A percentile compares a stretch with the other conserved stretches of the same genome.
phyloP scores from a whole-genome alignment of 2,113 vertebrate species.

The Scomber colias region DNA sequence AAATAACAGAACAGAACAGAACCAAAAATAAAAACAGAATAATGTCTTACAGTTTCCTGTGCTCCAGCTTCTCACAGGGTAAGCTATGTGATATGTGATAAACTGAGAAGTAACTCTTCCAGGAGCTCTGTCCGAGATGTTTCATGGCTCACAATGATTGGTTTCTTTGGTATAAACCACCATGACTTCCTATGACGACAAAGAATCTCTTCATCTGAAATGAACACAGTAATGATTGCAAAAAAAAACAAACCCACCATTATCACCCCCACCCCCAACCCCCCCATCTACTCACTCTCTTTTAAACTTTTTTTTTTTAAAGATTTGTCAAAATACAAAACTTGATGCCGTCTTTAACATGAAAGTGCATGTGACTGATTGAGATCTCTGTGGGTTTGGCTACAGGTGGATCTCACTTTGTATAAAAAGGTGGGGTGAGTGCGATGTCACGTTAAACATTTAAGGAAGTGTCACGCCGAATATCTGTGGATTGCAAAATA shows the following conservation, averaged over 20 bases:
- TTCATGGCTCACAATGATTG: slow-evolving; percentile 68
- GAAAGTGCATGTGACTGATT: slow-evolving; percentile 5
- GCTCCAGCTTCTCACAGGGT: slow-evolving; percentile 38
- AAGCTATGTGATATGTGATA: slow-evolving; percentile 36
- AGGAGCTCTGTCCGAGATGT: slow-evolving; percentile 42
- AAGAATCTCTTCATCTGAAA: slow-evolving; percentile 26
- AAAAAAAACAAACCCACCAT: neutral
- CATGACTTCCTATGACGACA: slow-evolving; percentile 51
- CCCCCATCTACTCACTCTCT: neutral
- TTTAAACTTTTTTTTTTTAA: neutral
- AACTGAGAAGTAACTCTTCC: slow-evolving; percentile 32
- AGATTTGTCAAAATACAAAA: slow-evolving; percentile 9
- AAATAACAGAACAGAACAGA: neutral
- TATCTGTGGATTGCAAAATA: slow-evolving; percentile 39
- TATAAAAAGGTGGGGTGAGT: neutral
- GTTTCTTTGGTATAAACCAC: slow-evolving; percentile 85
- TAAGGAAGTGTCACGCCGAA: slow-evolving; percentile 10
- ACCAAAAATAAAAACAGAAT: neutral
- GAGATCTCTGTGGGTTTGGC: neutral
- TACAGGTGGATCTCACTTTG: neutral
- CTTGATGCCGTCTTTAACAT: neutral
- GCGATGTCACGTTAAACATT: neutral
- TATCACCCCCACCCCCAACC: too few relatives aligned
- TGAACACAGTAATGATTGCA: slow-evolving; percentile 10
- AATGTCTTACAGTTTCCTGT: slow-evolving; percentile 35